Percentiles rank a stretch among this genome's conserved stretches.
Conservation (phyloP, 2,113 vertebrate genomes). For the Lepidiolamprologus cunningtoni region DNA sequence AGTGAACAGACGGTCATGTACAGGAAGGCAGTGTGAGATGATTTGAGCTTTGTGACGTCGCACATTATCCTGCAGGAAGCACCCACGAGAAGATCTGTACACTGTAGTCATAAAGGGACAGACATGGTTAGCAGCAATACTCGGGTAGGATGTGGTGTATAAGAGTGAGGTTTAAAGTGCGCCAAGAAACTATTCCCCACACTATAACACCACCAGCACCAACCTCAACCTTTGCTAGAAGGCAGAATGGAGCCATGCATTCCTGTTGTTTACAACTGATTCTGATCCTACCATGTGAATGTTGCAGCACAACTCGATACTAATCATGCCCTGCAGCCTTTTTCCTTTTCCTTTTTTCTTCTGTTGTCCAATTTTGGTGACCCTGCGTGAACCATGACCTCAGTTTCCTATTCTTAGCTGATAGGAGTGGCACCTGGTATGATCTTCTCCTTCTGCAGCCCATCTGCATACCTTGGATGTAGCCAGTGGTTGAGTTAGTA, state of each 20-base stretch:
- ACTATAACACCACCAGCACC: not conserved
- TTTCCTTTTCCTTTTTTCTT: not conserved
- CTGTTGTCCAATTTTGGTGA: not conserved
- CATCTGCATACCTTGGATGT: not conserved
- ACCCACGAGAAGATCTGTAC: not conserved
- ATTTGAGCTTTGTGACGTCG: not conserved
- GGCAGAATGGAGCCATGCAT: not conserved
- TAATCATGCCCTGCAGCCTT: not conserved
- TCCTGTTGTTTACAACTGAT: not conserved
- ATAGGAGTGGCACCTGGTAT: not conserved
- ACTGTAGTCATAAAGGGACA: not conserved
- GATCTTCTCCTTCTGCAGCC: not conserved
- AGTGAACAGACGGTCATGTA: not conserved
- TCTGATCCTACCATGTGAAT: not conserved
- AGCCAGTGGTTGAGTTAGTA: not conserved
- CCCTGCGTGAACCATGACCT: not conserved
- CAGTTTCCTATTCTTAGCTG: not conserved
- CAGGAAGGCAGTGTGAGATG: not conserved
- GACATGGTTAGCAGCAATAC: not conserved
- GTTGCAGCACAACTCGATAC: not conserved
- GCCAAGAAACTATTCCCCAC: not conserved
- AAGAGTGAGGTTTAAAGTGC: not conserved
- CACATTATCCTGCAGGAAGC: not conserved
- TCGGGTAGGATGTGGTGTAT: not conserved
- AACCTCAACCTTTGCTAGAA: not conserved